Percentiles rank a stretch among this genome's conserved stretches.
Conservation (phyloP, 1,140 invertebrate genomes). For the Cotesia glomerata region DNA sequence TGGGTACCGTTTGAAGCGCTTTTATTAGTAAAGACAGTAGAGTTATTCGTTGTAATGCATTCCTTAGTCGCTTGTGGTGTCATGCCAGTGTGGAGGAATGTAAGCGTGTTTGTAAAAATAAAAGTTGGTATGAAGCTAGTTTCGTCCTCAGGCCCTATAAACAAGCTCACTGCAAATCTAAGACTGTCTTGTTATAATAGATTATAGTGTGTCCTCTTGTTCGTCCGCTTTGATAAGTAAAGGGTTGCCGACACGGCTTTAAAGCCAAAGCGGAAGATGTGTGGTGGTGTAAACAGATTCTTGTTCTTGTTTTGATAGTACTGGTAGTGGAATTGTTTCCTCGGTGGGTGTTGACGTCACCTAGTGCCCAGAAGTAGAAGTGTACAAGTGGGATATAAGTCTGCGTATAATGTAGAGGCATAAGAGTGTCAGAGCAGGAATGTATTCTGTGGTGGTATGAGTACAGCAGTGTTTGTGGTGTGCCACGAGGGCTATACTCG, state of each 20-base stretch:
- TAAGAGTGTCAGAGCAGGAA: neutral
- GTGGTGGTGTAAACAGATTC: neutral
- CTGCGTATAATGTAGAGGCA: neutral
- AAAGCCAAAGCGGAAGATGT: neutral
- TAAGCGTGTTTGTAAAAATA: slow-evolving; percentile 16
- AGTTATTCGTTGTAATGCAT: slow-evolving; percentile 29
- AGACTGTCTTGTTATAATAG: slow-evolving; percentile 26
- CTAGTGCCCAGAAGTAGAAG: too few species aligned
- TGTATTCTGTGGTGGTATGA: neutral
- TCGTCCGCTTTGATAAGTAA: neutral
- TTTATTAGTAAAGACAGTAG: slow-evolving; percentile 9
- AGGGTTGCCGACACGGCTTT: neutral
- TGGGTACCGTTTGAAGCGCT: too few species aligned
- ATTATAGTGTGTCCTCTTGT: neutral
- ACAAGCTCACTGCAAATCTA: slow-evolving; percentile 26
- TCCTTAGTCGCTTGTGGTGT: slow-evolving; percentile 13
- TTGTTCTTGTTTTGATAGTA: too few species aligned
- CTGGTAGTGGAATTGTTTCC: too few species aligned
- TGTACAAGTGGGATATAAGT: too few species aligned
- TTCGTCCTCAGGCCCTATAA: slow-evolving; percentile 28
- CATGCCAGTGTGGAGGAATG: slow-evolving; percentile 14
- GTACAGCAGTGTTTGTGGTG: slow-evolving; percentile 22
- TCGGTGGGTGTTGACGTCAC: too few species aligned
- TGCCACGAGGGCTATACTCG: slow-evolving; percentile 22
- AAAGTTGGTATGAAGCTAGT: slow-evolving; percentile 25